A percentile compares a stretch with the other conserved stretches of the same genome.
Conservation (phyloP, 2,113 vertebrate genomes). For the Scomber colias region DNA sequence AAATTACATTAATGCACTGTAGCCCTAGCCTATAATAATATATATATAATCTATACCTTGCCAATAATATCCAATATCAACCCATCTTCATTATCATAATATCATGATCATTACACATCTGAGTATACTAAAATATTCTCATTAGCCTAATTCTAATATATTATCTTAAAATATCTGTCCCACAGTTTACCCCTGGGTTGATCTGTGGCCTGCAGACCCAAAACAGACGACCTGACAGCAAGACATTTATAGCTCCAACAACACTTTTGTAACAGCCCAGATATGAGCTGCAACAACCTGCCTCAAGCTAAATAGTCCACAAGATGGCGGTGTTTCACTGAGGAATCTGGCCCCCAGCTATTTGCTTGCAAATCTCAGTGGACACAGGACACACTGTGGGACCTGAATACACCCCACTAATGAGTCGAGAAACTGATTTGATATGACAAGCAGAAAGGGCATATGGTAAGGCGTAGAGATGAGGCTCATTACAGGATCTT, state of each 20-base stretch:
- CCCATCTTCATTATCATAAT: background rate
- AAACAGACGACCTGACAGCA: conserved; percentile 20
- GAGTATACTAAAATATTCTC: background rate
- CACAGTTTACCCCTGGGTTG: background rate
- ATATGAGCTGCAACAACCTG: conserved; percentile 26
- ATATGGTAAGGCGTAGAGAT: background rate
- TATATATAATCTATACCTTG: background rate
- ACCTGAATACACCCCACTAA: conserved; percentile 34
- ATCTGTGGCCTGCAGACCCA: conserved; percentile 13
- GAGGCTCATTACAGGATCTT: background rate
- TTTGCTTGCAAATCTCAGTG: conserved; percentile 17
- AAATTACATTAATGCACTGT: background rate
- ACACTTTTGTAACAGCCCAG: background rate
- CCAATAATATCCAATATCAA: background rate
- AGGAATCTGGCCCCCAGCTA: conserved; percentile 6
- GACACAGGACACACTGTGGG: conserved; percentile 17
- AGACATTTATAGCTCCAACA: conserved; percentile 22
- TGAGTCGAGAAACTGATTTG: conserved; percentile 40
- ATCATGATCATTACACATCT: background rate
- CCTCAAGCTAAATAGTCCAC: conserved; percentile 32
- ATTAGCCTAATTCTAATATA: background rate
- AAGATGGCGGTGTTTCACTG: conserved; percentile 69
- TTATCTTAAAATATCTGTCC: conserved; percentile 3
- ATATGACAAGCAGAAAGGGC: conserved; percentile 32
- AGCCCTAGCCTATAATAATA: background rate